Evolutionary conservation across 2,888 invertebrate species (phyloP).

Genomic region (Drosophila maculinotata): DNA sequence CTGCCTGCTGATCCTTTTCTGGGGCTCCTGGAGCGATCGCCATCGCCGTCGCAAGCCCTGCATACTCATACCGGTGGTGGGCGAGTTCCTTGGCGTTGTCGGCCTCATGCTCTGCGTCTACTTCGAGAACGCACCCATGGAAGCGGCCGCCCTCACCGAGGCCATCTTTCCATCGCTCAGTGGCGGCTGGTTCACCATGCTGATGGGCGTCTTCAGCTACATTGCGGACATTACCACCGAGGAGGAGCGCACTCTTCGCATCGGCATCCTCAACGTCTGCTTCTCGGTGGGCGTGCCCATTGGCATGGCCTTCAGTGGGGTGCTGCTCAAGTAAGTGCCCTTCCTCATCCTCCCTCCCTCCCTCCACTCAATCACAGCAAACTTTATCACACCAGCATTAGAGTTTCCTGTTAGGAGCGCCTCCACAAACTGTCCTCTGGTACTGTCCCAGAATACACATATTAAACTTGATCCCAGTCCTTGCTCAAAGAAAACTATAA

Average conservation of each 20-base stretch:
- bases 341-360: no score
- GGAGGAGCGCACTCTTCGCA: slow-evolving; percentile 92
- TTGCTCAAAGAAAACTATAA: no score
- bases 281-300: slow-evolving; percentile 95
- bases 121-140: slow-evolving; percentile 92
- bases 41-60: slow-evolving; percentile 87
- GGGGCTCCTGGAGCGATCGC: slow-evolving; percentile 91
- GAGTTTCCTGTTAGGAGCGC: no score
- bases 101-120: slow-evolving; percentile 92
- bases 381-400: no score
- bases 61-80: slow-evolving; percentile 92
- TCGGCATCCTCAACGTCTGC: slow-evolving; percentile 95
- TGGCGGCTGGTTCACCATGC: slow-evolving; percentile 94
- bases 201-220: slow-evolving; percentile 95
- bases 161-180: slow-evolving; percentile 93
- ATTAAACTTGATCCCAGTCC: no score
- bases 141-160: slow-evolving; percentile 92
- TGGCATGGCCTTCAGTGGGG: slow-evolving; percentile 94
- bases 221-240: slow-evolving; percentile 94
- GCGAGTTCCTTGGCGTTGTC: slow-evolving; percentile 92
- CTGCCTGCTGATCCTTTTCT: slow-evolving; percentile 92
- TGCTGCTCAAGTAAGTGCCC: slow-evolving; percentile 87
- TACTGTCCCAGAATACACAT: no score
- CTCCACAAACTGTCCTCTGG: no score
- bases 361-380: no score